Conservation (phyloP, 2,797 vertebrate genomes). For the Sylvilagus floridanus region DNA sequence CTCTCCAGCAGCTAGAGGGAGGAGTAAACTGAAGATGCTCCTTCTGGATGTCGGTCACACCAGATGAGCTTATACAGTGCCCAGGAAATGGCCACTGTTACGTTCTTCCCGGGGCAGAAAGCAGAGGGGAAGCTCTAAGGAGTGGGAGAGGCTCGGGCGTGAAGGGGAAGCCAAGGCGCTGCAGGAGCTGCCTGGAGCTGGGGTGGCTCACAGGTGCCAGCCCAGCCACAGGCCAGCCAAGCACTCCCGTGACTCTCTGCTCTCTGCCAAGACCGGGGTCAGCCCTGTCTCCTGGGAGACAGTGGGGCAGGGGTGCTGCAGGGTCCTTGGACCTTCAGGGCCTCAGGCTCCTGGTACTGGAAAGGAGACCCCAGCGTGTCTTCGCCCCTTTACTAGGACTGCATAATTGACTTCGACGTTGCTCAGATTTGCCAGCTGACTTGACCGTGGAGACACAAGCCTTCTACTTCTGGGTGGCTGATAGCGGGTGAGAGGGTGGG, state of each 20-base stretch:
- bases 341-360: neutral
- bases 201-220: neutral
- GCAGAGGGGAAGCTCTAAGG: neutral
- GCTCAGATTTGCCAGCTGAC: neutral
- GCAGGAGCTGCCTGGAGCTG: neutral
- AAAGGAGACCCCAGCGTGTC: neutral
- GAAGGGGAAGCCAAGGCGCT: neutral
- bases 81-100: neutral
- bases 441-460: conserved; percentile 38
- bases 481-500: neutral
- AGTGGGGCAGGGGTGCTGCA: neutral
- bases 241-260: neutral
- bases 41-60: neutral
- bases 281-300: neutral
- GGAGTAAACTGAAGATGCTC: neutral
- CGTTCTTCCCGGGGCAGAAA: neutral
- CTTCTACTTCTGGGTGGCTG: conserved; percentile 36
- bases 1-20: neutral
- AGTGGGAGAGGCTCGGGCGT: neutral
- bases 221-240: neutral
- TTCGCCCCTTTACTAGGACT: neutral
- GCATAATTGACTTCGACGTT: neutral
- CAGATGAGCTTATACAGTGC: neutral
- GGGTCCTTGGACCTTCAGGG: neutral
- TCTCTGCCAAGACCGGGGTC: neutral